phyloP scores from a whole-genome alignment of 2,888 invertebrate species.

The Chirona hameri region DNA sequence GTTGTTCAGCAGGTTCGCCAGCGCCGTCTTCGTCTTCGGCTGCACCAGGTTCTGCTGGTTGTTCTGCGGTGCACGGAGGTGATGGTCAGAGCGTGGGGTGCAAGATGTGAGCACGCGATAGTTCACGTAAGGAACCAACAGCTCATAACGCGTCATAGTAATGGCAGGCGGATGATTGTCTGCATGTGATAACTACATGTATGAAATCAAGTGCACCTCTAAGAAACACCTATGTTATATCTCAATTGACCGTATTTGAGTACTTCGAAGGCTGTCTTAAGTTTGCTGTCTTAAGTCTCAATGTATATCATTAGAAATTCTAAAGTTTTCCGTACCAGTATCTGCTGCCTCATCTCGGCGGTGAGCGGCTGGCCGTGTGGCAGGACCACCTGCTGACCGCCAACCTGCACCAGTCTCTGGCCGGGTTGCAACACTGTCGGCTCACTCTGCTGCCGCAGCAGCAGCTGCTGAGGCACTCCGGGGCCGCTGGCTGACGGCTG shows the following conservation, averaged over 20 bases:
- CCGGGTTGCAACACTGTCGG: constrained; percentile 7
- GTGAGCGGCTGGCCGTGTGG: constrained; percentile 4
- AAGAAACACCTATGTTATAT: not conserved
- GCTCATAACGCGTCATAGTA: too few species aligned
- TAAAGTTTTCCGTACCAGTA: not conserved
- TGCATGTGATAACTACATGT: not conserved
- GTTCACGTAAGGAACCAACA: too few species aligned
- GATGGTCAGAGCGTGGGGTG: too few species aligned
- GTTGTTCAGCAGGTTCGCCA: constrained; percentile 89
- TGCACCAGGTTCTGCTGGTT: constrained; percentile 58
- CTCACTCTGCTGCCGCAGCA: constrained; percentile 22
- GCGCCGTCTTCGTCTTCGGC: constrained; percentile 87
- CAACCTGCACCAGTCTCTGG: constrained; percentile 12
- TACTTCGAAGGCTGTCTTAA: constrained; percentile 30
- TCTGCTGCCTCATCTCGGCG: constrained; percentile 27
- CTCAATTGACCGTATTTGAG: too few species aligned
- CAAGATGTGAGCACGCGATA: too few species aligned
- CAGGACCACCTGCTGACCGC: constrained; percentile 1
- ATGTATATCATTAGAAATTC: too few species aligned
- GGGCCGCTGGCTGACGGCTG: constrained; percentile 40
- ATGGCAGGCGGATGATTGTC: not conserved
- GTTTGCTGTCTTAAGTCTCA: too few species aligned
- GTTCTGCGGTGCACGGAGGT: not conserved
- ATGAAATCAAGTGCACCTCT: too few species aligned
- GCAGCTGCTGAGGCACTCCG: not conserved